Percentiles rank a stretch among this genome's conserved stretches.
Evolutionary conservation across 2,888 invertebrate genomes (phyloP).

Genomic region (Glomeris marginata): DNA sequence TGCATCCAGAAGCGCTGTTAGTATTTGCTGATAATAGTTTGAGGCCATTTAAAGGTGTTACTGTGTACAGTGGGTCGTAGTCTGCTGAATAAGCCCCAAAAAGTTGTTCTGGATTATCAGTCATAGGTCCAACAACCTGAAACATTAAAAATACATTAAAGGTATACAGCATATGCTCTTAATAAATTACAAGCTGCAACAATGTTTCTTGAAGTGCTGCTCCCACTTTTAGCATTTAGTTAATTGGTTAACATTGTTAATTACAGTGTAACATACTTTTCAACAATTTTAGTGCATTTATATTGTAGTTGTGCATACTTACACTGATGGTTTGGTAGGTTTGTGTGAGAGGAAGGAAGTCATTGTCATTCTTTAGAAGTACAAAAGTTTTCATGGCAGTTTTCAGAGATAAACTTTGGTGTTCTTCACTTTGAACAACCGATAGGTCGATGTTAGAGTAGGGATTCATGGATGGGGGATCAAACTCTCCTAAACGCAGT

Average conservation of each 20-base stretch:
- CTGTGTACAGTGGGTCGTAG: conserved; percentile 3
- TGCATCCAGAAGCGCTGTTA: conserved; percentile 7
- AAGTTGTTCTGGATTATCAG: conserved; percentile 11
- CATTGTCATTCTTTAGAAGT: conserved; percentile 4
- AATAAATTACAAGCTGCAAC: no score
- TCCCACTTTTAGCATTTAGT: no score
- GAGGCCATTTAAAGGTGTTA: conserved; percentile 6
- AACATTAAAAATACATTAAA: no score
- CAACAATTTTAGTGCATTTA: no score
- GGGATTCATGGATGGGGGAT: conserved; percentile 7
- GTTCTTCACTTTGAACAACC: conserved; percentile 5
- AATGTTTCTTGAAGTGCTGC: no score
- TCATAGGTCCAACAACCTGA: conserved; percentile 12
- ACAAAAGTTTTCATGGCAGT: conserved; percentile 8
- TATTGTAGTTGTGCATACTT: no score
- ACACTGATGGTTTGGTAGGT: conserved; percentile 7
- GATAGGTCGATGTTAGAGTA: conserved; percentile 2
- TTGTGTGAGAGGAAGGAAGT: conserved; percentile 2
- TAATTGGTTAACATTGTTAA: no score
- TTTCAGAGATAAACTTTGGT: conserved; percentile 3
- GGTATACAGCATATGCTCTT: no score
- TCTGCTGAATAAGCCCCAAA: conserved; percentile 10
- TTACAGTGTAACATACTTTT: no score
- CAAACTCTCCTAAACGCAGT: conserved; percentile 9
- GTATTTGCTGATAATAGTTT: conserved; percentile 1